Evolutionary conservation across 2,113 vertebrate genomes (phyloP).

Genomic region (Platichthys stellatus): DNA sequence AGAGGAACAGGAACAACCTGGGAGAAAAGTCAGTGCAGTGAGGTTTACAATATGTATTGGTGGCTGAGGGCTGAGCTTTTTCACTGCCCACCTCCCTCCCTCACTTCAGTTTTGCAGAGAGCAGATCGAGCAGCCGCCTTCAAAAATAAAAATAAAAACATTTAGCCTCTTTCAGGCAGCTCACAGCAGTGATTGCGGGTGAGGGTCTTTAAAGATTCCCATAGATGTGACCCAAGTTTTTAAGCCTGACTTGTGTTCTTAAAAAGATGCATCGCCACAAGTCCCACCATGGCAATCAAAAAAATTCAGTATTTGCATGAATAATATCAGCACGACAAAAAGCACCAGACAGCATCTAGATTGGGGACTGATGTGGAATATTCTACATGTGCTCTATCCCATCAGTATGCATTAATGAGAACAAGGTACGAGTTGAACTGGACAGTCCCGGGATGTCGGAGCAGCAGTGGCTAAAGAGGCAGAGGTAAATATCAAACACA

Average conservation of each 20-base stretch:
- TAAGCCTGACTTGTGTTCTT: constrained; percentile 8
- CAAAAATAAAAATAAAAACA: constrained; percentile 15
- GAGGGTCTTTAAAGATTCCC: background rate
- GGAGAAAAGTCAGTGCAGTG: constrained; percentile 34
- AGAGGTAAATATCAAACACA: constrained; percentile 34
- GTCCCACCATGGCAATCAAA: constrained; percentile 5
- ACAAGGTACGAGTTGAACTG: constrained; percentile 3
- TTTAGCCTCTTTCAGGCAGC: background rate
- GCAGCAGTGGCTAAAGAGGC: constrained; percentile 37
- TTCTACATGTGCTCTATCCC: constrained; percentile 6
- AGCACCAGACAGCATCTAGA: constrained; percentile 33
- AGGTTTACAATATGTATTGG: constrained; percentile 43
- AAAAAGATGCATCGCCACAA: constrained; percentile 19
- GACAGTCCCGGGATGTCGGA: constrained; percentile 20
- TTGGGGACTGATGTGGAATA: constrained; percentile 20
- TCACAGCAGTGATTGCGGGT: background rate
- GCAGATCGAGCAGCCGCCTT: background rate
- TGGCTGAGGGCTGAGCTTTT: constrained; percentile 21
- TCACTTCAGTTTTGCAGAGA: background rate
- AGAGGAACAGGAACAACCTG: constrained; percentile 4
- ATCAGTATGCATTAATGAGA: constrained; percentile 24
- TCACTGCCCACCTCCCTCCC: background rate
- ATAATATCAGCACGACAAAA: constrained; percentile 38
- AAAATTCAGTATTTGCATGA: constrained; percentile 41
- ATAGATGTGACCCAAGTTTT: background rate